These are phyloP conservation scores for Rattus norvegicus DNA, from an alignment of 2,113 vertebrate species.

Conservation along the genomic window DNA sequence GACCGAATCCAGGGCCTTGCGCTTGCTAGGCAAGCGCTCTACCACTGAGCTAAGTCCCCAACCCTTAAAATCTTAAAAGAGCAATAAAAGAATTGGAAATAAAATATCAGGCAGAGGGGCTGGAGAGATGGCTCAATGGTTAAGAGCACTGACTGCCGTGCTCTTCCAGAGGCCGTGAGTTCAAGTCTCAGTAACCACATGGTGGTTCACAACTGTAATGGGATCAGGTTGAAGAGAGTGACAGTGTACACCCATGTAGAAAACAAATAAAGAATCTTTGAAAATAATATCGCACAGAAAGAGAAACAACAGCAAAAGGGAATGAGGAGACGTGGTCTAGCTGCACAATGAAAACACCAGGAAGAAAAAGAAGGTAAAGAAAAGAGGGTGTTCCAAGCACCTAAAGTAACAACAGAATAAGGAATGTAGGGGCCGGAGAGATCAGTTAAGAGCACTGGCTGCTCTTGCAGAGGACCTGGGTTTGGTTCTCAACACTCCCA, in stretches of 20 bases:
- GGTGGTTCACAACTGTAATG: no score
- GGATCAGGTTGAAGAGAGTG: no score
- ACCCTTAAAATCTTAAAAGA: background rate
- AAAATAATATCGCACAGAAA: background rate
- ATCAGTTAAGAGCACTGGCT: background rate
- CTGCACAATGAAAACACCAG: background rate
- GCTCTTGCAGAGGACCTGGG: background rate
- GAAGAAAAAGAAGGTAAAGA: background rate
- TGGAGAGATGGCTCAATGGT: no score
- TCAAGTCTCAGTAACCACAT: no score
- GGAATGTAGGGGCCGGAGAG: background rate
- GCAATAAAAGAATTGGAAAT: background rate
- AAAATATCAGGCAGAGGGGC: background rate
- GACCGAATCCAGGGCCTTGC: no score
- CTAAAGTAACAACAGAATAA: background rate
- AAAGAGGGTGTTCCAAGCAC: background rate
- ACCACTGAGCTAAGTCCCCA: no score
- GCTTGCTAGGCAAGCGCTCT: no score
- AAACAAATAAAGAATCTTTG: no score
- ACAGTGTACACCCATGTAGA: no score
- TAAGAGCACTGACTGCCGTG: no score
- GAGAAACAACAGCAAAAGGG: background rate
- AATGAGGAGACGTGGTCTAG: background rate
- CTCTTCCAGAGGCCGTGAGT: no score
- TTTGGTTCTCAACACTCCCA: background rate